A percentile compares a stretch with the other conserved stretches of the same genome.
phyloP scores from a whole-genome alignment of 2,888 invertebrate genomes.

The Latheticus oryzae region DNA sequence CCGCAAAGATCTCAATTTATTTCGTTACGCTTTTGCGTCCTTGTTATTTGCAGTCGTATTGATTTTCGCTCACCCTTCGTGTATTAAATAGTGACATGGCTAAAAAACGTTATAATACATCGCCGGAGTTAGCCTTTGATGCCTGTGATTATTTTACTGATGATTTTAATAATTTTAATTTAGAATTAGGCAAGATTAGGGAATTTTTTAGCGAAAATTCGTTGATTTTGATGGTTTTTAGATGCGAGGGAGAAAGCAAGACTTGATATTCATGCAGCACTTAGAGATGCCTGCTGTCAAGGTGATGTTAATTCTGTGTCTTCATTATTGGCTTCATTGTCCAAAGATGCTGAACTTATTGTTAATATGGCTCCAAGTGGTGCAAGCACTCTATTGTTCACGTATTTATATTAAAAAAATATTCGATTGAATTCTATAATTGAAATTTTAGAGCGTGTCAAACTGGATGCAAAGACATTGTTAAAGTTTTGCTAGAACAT shows the following conservation, averaged over 20 bases:
- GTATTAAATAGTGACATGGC: conserved; percentile 44
- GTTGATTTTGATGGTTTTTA: conserved; percentile 56
- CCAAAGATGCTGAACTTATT: conserved; percentile 76
- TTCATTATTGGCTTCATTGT: conserved; percentile 74
- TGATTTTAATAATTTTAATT: conserved; percentile 72
- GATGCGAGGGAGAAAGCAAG: conserved; percentile 81
- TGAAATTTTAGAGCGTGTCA: conserved; percentile 80
- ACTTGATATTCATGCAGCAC: conserved; percentile 78
- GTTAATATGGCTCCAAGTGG: conserved; percentile 91
- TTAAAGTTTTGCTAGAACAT: conserved; percentile 79
- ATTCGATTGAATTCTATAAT: too few relatives aligned
- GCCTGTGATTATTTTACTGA: conserved; percentile 79
- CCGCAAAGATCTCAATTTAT: conserved; percentile 41
- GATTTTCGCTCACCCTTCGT: conserved; percentile 44
- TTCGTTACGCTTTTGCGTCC: conserved; percentile 31
- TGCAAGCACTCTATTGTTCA: conserved; percentile 87
- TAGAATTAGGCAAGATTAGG: conserved; percentile 60
- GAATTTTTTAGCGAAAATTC: conserved; percentile 4
- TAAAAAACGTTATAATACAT: conserved; percentile 46
- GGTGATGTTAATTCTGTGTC: conserved; percentile 78
- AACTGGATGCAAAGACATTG: conserved; percentile 82
- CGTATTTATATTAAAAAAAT: conserved; percentile 67
- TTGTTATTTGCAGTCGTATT: conserved; percentile 48
- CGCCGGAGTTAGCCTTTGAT: conserved; percentile 74
- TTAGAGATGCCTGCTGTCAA: conserved; percentile 81